phyloP scores from a whole-genome alignment of 2,113 vertebrate genomes.

The Amazona guildingii region DNA sequence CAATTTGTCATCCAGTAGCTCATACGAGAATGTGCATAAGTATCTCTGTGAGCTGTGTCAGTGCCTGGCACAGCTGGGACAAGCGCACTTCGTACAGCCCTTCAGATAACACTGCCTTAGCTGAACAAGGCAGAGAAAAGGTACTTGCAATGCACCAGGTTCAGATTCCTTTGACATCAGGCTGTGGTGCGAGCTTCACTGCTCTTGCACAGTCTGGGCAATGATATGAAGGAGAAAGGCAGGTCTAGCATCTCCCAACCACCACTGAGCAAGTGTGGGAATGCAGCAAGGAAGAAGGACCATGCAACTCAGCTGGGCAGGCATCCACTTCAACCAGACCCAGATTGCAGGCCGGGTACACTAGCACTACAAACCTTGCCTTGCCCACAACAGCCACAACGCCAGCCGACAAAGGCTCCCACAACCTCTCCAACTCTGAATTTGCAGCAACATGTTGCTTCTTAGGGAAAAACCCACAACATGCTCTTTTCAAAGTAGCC shows the following conservation, averaged over 20 bases:
- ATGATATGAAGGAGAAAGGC: fast-evolving
- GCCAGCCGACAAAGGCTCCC: background rate
- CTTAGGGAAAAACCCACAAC: background rate
- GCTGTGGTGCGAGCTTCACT: background rate
- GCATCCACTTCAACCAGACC: background rate
- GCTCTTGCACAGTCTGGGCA: background rate
- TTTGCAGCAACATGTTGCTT: background rate
- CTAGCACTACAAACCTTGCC: background rate
- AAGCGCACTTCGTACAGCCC: background rate
- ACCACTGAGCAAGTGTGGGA: fast-evolving
- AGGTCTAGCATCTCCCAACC: background rate
- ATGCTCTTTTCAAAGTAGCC: background rate
- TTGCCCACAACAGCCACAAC: background rate
- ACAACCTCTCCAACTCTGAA: background rate
- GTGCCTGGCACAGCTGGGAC: background rate
- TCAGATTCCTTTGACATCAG: background rate
- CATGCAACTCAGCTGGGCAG: fast-evolving
- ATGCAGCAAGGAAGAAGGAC: background rate
- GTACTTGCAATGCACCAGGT: background rate
- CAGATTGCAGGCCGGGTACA: background rate
- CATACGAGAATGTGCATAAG: background rate
- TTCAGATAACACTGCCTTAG: background rate
- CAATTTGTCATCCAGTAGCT: background rate
- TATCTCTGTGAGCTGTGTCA: fast-evolving
- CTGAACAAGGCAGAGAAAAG: background rate